phyloP scores from a whole-genome alignment of 2,888 invertebrate species.

The Arrhopalites spinosus region DNA sequence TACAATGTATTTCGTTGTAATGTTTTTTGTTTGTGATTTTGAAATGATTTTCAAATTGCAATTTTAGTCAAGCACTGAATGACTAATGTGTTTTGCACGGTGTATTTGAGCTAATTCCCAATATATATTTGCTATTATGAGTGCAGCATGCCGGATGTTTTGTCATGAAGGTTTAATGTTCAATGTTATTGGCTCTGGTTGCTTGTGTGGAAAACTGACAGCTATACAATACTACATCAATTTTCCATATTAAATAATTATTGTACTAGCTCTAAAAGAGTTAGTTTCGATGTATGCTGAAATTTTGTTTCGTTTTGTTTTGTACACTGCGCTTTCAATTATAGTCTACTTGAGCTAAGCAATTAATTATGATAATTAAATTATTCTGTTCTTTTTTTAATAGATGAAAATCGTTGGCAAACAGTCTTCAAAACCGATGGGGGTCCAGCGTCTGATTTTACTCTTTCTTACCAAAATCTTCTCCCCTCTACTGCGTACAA shows the following conservation, averaged over 20 bases:
- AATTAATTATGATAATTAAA: neutral
- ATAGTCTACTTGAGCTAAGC: neutral
- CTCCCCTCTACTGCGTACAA: slow-evolving; percentile 89
- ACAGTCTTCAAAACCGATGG: slow-evolving; percentile 82
- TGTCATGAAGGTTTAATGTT: too few species aligned
- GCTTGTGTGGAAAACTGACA: too few species aligned
- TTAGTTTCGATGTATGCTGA: neutral
- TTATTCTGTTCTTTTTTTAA: slow-evolving; percentile 56
- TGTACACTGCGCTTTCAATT: slow-evolving; percentile 1
- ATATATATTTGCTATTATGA: too few species aligned
- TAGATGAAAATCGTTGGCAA: slow-evolving; percentile 88
- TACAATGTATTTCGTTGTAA: too few species aligned
- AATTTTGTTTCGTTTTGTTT: neutral
- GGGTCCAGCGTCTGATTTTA: slow-evolving; percentile 82
- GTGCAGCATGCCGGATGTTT: too few species aligned
- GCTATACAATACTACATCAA: too few species aligned
- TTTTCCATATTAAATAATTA: neutral
- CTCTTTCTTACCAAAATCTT: slow-evolving; percentile 87
- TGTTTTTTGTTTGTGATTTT: too few species aligned
- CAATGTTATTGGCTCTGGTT: too few species aligned
- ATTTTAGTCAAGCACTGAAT: too few species aligned
- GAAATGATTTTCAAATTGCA: too few species aligned
- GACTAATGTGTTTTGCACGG: too few species aligned
- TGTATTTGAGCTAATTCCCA: too few species aligned
- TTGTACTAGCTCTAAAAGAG: neutral